phyloP scores from a whole-genome alignment of 2,113 vertebrate species.

The Osmerus mordax region DNA sequence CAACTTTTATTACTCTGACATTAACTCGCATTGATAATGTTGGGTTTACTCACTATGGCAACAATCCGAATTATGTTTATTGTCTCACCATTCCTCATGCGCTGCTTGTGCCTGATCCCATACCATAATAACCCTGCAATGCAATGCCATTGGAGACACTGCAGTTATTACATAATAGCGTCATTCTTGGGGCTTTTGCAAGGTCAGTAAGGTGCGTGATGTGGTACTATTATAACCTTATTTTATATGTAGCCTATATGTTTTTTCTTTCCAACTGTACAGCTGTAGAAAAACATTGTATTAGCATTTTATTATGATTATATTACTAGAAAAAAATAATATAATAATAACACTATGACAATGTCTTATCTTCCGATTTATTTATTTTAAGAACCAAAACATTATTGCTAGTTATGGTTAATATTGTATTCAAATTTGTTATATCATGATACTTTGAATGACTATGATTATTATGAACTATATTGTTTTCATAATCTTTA shows the following conservation, averaged over 20 bases:
- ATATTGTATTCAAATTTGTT: neutral
- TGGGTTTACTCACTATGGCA: neutral
- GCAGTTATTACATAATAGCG: neutral
- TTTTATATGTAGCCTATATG: too few relatives aligned
- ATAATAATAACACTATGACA: too few relatives aligned
- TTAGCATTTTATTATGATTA: neutral
- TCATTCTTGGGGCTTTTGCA: neutral
- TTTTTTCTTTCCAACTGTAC: too few relatives aligned
- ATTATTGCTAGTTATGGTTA: neutral
- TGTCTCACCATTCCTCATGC: neutral
- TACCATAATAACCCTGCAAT: neutral
- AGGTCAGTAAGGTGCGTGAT: neutral
- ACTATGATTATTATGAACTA: neutral
- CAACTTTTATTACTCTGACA: slow-evolving; percentile 5
- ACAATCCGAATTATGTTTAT: neutral
- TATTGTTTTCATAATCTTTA: neutral
- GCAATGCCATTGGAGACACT: neutral
- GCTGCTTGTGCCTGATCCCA: neutral
- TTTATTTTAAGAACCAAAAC: neutral
- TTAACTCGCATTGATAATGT: neutral
- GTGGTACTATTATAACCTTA: too few relatives aligned
- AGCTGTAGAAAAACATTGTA: neutral
- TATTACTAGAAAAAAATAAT: too few relatives aligned
- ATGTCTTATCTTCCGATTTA: too few relatives aligned
- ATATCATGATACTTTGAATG: neutral